Evolutionary conservation across 2,113 vertebrate species (phyloP), one percentile per base, ranked within the genome.

Genomic region (Ardeotis arabs): DNA sequence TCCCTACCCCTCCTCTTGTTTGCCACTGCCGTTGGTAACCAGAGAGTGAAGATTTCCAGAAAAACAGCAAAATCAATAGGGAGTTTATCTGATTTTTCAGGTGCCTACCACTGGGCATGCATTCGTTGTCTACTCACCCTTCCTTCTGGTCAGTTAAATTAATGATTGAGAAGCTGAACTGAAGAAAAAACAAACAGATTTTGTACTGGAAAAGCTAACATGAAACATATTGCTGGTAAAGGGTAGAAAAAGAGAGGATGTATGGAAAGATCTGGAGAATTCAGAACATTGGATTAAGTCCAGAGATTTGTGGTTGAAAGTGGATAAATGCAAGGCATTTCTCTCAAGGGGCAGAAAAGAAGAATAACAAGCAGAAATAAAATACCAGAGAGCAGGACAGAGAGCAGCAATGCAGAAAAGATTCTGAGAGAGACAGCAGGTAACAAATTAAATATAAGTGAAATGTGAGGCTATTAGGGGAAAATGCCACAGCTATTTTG

Each of bases 351-450:
- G 23, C 73, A 89, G 45, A n/a, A 35, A 14, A 59, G 67, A 56
- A 85, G 55, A 89, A 79, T 87, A 93, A 78, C 73, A 92, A 91
- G 77, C 44, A 93, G 83, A 76, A 92, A 92, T 91, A 58, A 96
- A 96, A 84, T 27, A 81, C 64, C 47, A 49, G 44, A 45, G 88
- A 89, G 72, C 64, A 88, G 68, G 60, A 84, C 3, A 1, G 95
- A 84, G 83, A 91, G 86, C 88, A 96, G 83, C 25, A 96, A 72
- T 72, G 92, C 92, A 95, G 93, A 84, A 93, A 92, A 74, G 85
- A 70, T 74, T 84, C 55, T 0, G 27, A 41, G 72, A 39, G 82
- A 89, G 85, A 52, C 83, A 88, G 90, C 88, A 78, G 90, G 90
- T 90, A 90, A 89, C 88, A 96, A 96, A 96, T 96, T 60, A 94